phyloP scores from a whole-genome alignment of 2,888 invertebrate genomes.

The Pseudolycoriella hygida region DNA sequence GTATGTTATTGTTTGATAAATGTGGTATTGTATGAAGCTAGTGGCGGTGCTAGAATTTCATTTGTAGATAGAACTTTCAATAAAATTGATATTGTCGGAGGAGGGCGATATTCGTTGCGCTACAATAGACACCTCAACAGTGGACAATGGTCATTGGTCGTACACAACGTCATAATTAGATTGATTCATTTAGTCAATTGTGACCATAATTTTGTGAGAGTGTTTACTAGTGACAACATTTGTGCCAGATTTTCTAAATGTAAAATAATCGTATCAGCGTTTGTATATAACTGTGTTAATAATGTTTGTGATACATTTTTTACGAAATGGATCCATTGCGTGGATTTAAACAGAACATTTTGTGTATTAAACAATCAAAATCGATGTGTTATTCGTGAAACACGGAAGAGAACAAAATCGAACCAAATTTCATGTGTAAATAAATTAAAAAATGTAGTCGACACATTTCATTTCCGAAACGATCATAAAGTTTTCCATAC shows the following conservation, averaged over 20 bases:
- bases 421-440: not conserved
- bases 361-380: conserved; percentile 6
- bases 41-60: conserved; percentile 5
- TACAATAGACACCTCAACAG: not conserved
- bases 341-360: conserved; percentile 7
- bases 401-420: not conserved
- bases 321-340: conserved; percentile 6
- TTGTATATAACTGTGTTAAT: conserved; percentile 1
- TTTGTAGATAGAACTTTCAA: conserved; percentile 11
- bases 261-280: not conserved
- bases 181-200: not conserved
- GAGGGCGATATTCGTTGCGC: not conserved
- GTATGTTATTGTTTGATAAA: conserved; percentile 9
- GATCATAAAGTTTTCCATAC: not conserved
- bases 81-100: conserved; percentile 6
- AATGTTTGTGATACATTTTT: conserved; percentile 8
- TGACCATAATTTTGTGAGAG: conserved; percentile 1
- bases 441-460: not conserved
- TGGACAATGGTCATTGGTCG: no score
- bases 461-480: not conserved
- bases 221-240: not conserved
- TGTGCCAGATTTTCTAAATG: conserved; percentile 4
- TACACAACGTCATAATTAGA: no score
- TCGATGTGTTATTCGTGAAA: not conserved
- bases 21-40: conserved; percentile 8